Conservation (phyloP, 2,888 invertebrate genomes). For the Rhingia campestris region DNA sequence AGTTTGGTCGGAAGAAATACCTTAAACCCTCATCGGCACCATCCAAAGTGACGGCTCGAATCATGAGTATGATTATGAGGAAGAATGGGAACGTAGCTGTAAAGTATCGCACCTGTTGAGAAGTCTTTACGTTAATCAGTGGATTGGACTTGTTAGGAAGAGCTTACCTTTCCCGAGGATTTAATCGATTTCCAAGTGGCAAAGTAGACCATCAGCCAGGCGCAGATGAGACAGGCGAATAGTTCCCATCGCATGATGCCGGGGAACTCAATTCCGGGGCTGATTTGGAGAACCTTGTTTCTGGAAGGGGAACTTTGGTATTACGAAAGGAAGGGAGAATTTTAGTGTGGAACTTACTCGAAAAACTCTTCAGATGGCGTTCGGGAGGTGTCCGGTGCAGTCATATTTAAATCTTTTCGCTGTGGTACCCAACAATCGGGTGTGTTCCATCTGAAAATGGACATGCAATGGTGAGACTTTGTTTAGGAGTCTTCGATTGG, state of each 20-base stretch:
- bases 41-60: constrained; percentile 93
- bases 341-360: constrained; percentile 86
- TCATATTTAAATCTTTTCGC: constrained; percentile 84
- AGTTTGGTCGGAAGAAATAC: constrained; percentile 94
- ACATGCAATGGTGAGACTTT: background rate
- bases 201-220: constrained; percentile 97
- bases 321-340: background rate
- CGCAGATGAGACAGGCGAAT: constrained; percentile 93
- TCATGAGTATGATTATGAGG: constrained; percentile 92
- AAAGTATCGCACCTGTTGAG: constrained; percentile 90
- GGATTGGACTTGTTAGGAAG: background rate
- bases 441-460: constrained; percentile 86
- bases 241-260: constrained; percentile 94
- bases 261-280: constrained; percentile 91
- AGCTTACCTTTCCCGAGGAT: constrained; percentile 90
- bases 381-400: constrained; percentile 88
- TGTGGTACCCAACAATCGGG: constrained; percentile 91
- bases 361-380: constrained; percentile 96
- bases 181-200: constrained; percentile 98
- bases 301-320: constrained; percentile 83
- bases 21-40: constrained; percentile 93
- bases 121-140: constrained; percentile 1
- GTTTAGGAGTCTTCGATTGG: background rate
- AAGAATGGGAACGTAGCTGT: constrained; percentile 96
- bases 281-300: constrained; percentile 92